Conservation (phyloP, 1,140 invertebrate species). For the Frieseomelitta varia region DNA sequence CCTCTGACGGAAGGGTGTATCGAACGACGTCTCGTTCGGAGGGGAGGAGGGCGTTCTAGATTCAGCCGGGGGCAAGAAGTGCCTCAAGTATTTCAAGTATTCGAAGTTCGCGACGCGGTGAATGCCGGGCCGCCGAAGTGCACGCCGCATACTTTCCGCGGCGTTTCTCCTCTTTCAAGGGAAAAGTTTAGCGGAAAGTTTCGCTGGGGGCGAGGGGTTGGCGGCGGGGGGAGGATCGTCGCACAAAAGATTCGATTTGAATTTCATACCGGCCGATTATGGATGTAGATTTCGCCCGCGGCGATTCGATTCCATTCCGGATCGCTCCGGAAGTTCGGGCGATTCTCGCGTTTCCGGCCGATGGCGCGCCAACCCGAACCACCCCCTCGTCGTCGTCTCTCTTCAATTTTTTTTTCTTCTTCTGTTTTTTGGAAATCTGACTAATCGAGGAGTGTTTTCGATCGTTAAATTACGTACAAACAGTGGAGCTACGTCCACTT, state of each 20-base stretch:
- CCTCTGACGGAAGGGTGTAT: neutral
- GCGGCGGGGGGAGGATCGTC: too few relatives aligned
- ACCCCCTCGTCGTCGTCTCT: too few relatives aligned
- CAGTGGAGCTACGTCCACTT: too few relatives aligned
- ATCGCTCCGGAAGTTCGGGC: neutral
- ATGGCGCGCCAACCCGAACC: neutral
- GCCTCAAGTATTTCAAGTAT: conserved; percentile 12
- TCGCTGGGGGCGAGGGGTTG: too few relatives aligned
- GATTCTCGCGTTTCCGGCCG: neutral
- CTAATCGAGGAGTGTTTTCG: too few relatives aligned
- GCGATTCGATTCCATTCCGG: conserved; percentile 21
- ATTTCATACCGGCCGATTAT: conserved; percentile 46
- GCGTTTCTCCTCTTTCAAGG: conserved; percentile 30
- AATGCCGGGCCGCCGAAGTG: conserved; percentile 24
- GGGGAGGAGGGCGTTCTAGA: neutral
- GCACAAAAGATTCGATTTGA: conserved; percentile 37
- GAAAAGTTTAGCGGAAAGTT: conserved; percentile 19
- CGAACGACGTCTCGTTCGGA: neutral
- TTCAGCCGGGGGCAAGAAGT: conserved; percentile 10
- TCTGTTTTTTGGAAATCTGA: neutral
- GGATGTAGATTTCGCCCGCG: conserved; percentile 21
- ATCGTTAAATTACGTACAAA: too few relatives aligned
- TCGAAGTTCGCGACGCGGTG: neutral
- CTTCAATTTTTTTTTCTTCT: too few relatives aligned
- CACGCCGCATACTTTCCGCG: conserved; percentile 28